phyloP scores from a whole-genome alignment of 2,113 vertebrate genomes.

The Turnix velox region DNA sequence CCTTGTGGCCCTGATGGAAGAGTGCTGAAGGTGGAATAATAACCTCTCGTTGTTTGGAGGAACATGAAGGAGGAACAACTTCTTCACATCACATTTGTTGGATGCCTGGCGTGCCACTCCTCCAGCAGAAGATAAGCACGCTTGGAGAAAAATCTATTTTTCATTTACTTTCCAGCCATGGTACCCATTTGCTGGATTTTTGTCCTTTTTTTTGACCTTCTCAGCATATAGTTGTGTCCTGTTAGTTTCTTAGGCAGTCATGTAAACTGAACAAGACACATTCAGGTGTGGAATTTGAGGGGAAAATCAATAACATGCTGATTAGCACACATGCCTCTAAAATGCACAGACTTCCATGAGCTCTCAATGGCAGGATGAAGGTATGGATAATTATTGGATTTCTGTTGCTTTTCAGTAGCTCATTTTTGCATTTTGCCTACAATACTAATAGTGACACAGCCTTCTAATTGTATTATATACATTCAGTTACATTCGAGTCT shows the following conservation, averaged over 20 bases:
- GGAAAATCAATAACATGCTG: background rate
- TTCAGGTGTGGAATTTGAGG: background rate
- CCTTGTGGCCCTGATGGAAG: background rate
- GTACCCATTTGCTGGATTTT: background rate
- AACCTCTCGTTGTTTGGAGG: background rate
- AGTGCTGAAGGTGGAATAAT: background rate
- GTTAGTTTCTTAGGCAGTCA: background rate
- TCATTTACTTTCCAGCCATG: background rate
- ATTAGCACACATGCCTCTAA: background rate
- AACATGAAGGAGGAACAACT: background rate
- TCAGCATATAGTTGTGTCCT: background rate
- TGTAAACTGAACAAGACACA: background rate
- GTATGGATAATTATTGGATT: background rate
- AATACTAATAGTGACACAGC: slow-evolving; percentile 5
- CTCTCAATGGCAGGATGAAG: background rate
- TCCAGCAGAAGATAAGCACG: background rate
- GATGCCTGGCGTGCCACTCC: background rate
- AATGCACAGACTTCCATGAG: background rate
- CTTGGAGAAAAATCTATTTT: background rate
- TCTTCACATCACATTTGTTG: background rate
- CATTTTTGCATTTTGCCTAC: background rate
- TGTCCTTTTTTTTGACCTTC: background rate
- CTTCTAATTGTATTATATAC: slow-evolving; percentile 59
- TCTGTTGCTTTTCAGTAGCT: background rate
- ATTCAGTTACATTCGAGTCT: slow-evolving; percentile 13